These are phyloP conservation scores for Meteorus cinctellus DNA, from an alignment of 2,888 invertebrate species.

Conservation along the genomic window DNA sequence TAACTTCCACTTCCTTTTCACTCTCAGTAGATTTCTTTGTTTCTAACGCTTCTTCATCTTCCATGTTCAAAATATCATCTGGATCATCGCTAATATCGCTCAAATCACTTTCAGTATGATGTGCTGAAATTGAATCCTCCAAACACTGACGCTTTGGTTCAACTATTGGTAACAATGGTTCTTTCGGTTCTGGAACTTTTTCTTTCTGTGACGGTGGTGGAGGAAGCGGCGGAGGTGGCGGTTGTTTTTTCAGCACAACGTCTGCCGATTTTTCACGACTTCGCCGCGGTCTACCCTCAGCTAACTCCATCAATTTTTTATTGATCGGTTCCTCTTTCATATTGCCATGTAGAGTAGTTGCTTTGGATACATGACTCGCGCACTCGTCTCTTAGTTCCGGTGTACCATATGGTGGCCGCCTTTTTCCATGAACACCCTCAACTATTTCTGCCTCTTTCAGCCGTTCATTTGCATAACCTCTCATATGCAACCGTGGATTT, in stretches of 20 bases:
- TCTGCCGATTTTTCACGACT: slow-evolving; percentile 69
- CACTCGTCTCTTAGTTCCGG: slow-evolving; percentile 67
- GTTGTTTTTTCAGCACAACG: slow-evolving; percentile 62
- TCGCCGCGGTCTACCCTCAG: slow-evolving; percentile 67
- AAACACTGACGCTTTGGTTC: slow-evolving; percentile 64
- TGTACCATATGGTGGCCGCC: slow-evolving; percentile 63
- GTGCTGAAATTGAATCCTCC: slow-evolving; percentile 74
- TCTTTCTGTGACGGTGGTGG: slow-evolving; percentile 63
- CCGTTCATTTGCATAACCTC: slow-evolving; percentile 68
- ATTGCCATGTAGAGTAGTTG: slow-evolving; percentile 67
- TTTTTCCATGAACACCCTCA: slow-evolving; percentile 59
- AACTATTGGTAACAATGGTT: slow-evolving; percentile 64
- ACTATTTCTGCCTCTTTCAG: slow-evolving; percentile 67
- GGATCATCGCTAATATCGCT: slow-evolving; percentile 94
- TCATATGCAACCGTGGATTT: slow-evolving; percentile 64
- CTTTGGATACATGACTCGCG: slow-evolving; percentile 63
- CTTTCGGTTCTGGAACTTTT: slow-evolving; percentile 73
- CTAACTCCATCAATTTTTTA: slow-evolving; percentile 70
- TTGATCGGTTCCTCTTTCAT: slow-evolving; percentile 72
- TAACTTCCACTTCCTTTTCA: slow-evolving; percentile 52
- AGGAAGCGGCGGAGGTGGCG: neutral
- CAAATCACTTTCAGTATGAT: slow-evolving; percentile 80
- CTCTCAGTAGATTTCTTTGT: slow-evolving; percentile 58
- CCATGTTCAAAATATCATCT: slow-evolving; percentile 88
- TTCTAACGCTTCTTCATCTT: slow-evolving; percentile 74